Percentiles rank a stretch among this genome's conserved stretches.
phyloP scores from a whole-genome alignment of 2,888 invertebrate species.

The Chloroclysta siterata region DNA sequence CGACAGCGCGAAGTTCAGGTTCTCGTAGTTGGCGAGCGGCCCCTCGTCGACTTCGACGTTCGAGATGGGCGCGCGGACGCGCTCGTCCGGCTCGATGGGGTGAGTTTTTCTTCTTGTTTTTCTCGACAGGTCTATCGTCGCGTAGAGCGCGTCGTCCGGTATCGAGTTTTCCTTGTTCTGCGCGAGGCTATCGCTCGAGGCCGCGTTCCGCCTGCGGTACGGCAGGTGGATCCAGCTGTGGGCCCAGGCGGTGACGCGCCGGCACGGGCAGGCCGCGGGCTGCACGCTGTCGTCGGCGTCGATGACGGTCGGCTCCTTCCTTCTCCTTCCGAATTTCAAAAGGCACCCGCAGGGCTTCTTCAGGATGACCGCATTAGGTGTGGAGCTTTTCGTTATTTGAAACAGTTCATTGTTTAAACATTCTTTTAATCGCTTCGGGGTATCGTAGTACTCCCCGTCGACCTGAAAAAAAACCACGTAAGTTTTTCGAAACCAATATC shows the following conservation, averaged over 20 bases:
- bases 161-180: conserved; percentile 84
- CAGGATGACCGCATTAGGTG: conserved; percentile 84
- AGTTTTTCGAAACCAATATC: background rate
- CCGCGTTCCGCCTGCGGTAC: conserved; percentile 77
- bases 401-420: conserved; percentile 84
- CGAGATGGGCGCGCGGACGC: conserved; percentile 41
- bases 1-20: conserved; percentile 91
- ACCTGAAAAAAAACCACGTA: conserved; percentile 50
- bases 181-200: conserved; percentile 56
- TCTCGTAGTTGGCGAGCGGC: conserved; percentile 87
- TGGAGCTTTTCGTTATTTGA: conserved; percentile 77
- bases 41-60: conserved; percentile 70
- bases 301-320: conserved; percentile 64
- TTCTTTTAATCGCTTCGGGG: conserved; percentile 89
- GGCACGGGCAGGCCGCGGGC: conserved; percentile 83
- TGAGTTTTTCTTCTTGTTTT: conserved; percentile 82
- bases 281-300: conserved; percentile 67
- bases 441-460: conserved; percentile 88
- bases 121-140: conserved; percentile 88
- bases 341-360: conserved; percentile 90
- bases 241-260: conserved; percentile 88
- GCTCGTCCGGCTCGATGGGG: conserved; percentile 46
- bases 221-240: conserved; percentile 86
- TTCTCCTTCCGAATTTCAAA: conserved; percentile 76
- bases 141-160: conserved; percentile 86